phyloP scores from a whole-genome alignment of 2,888 invertebrate genomes.

The Lagria hirta region DNA sequence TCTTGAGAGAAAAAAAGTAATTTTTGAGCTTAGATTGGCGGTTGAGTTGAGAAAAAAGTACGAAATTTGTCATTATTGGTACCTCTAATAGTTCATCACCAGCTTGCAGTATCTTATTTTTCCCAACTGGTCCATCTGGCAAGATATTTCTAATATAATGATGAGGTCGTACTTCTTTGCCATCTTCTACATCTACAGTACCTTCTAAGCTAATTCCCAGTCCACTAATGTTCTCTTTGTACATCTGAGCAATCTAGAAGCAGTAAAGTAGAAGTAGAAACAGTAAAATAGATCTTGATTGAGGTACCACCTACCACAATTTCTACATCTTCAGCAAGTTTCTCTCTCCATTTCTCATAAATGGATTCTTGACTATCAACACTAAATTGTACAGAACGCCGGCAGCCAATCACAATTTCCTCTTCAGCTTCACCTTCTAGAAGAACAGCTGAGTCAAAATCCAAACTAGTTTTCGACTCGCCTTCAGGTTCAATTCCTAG shows the following conservation, averaged over 20 bases:
- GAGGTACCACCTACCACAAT: conserved; percentile 66
- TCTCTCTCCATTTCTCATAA: conserved; percentile 74
- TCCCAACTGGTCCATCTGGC: conserved; percentile 84
- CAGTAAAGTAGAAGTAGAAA: conserved; percentile 2
- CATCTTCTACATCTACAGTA: conserved; percentile 88
- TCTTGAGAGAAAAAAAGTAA: no score
- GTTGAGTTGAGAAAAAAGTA: no score
- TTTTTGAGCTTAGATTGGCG: no score
- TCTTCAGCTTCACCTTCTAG: conserved; percentile 58
- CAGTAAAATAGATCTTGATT: conserved; percentile 8
- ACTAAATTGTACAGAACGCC: conserved; percentile 46
- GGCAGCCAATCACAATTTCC: conserved; percentile 66
- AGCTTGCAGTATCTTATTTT: conserved; percentile 71
- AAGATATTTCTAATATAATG: conserved; percentile 90
- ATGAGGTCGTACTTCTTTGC: conserved; percentile 85
- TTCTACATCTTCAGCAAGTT: conserved; percentile 70
- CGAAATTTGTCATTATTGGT: conserved; percentile 30
- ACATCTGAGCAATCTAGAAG: conserved; percentile 77
- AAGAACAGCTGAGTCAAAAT: conserved; percentile 52
- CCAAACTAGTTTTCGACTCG: conserved; percentile 65
- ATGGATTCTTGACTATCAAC: conserved; percentile 69
- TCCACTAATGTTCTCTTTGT: conserved; percentile 80
- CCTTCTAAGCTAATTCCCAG: conserved; percentile 91
- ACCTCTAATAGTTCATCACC: conserved; percentile 87
- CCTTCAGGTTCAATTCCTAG: conserved; percentile 62